Evolutionary conservation across 1,140 invertebrate species (phyloP).

Genomic region (Sogatella furcifera): DNA sequence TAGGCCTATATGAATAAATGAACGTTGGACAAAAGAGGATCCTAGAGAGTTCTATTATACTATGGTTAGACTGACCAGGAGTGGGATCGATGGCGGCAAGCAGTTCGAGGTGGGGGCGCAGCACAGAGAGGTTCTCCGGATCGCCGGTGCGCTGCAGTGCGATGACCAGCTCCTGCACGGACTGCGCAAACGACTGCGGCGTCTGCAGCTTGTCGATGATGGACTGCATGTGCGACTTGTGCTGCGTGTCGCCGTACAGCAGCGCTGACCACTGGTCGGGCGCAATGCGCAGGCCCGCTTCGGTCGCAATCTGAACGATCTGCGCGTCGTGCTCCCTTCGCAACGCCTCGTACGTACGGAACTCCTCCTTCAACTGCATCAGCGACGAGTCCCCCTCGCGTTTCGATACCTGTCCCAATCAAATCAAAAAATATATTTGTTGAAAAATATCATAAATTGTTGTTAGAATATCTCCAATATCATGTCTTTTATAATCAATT

Average conservation of each 20-base stretch:
- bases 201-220: constrained; percentile 93
- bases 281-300: constrained; percentile 90
- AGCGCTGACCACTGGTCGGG: constrained; percentile 97
- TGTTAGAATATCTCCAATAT: too few relatives aligned
- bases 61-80: constrained; percentile 48
- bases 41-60: too few relatives aligned
- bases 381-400: constrained; percentile 93
- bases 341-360: constrained; percentile 85
- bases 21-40: too few relatives aligned
- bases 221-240: constrained; percentile 98
- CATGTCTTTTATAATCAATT: too few relatives aligned
- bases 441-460: too few relatives aligned
- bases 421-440: neutral
- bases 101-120: constrained; percentile 70
- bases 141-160: constrained; percentile 85
- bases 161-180: constrained; percentile 84
- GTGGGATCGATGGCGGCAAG: constrained; percentile 77
- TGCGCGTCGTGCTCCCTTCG: constrained; percentile 96
- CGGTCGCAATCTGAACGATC: constrained; percentile 94
- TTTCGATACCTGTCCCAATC: constrained; percentile 70
- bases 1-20: too few relatives aligned
- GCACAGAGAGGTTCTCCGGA: constrained; percentile 66
- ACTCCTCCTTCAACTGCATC: constrained; percentile 98
- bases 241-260: constrained; percentile 86
- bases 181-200: constrained; percentile 80